Evolutionary conservation across 2,113 vertebrate species (phyloP), one percentile per base, ranked within the genome.

Genomic region (Orientallactaga bullata): DNA sequence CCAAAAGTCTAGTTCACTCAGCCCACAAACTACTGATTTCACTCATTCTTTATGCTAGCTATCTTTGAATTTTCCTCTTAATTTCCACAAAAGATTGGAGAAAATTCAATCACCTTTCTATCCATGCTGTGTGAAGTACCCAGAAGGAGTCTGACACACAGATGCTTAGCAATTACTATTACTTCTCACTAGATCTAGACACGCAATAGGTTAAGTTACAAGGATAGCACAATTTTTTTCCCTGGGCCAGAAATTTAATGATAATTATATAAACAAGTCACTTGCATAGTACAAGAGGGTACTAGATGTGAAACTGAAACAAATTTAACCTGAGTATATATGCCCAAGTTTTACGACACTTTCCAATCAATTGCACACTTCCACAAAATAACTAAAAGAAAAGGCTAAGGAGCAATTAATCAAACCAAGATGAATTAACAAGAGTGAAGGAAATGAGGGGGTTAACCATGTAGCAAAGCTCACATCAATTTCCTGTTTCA

Each of bases 71-170:
- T 94, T 90, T 86, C 69, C 68, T 89, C 82, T 74, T 87, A 87
- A 90, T 61, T 90, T 83, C 32, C 83, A 93, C 55, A 74, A 94
- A 84, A 47, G 58, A 73, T 82, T 80, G 61, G 20, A 73, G 61
- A 78, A 94, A 96, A 86, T 81, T 71, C 89, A 93, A 94, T 74
- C 28, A 89, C 28, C 24, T 81, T 88, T 87, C 69, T 76, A 82
- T 2, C 69, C 55, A 77, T 47, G 65, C 23, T 85, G 15, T 92
- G 66, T 82, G 60, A 88, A 93, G 68, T 39, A 47, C 58, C 21
- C 77, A 89, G 55, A 28, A 71, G 42, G 28, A 71, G 16, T 77
- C 35, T 93, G 79, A 88, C 37, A 78, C 81, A 92, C 39, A 93
- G 87, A 71, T 84, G 24, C 55, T 79, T 20, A 63, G 63, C 28